Percentiles rank a stretch among this genome's conserved stretches.
Evolutionary conservation across 2,797 vertebrate species (phyloP).

Genomic region (Dromococcyx pavoninus): DNA sequence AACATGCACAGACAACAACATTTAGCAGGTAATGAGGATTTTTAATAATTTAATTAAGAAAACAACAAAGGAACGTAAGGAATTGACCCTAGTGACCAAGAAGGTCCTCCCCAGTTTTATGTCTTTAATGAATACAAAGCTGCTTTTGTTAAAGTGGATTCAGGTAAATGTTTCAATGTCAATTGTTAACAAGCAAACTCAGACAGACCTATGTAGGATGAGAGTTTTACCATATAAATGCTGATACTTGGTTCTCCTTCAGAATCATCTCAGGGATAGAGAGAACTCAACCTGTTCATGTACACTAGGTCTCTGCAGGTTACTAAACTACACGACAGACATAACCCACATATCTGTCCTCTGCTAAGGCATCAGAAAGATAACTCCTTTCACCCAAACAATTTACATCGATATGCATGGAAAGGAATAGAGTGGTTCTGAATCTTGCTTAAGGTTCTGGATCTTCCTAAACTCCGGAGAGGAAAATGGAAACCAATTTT

Average conservation of each 20-base stretch:
- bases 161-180: not conserved
- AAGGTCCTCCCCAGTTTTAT: not conserved
- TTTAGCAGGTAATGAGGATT: not conserved
- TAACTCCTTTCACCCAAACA: not conserved
- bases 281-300: not conserved
- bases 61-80: not conserved
- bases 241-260: not conserved
- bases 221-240: not conserved
- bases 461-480: not conserved
- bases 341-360: not conserved
- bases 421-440: not conserved
- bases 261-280: not conserved
- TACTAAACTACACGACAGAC: not conserved
- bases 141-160: not conserved
- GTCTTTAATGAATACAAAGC: not conserved
- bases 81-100: not conserved
- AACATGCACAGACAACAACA: not conserved
- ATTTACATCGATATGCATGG: fast-evolving
- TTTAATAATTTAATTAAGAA: not conserved
- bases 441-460: not conserved
- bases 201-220: fast-evolving
- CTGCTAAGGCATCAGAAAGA: not conserved
- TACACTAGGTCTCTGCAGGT: not conserved
- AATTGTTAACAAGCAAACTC: not conserved
- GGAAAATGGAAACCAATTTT: not conserved